phyloP scores from a whole-genome alignment of 2,888 invertebrate species.

The Deilephila elpenor region DNA sequence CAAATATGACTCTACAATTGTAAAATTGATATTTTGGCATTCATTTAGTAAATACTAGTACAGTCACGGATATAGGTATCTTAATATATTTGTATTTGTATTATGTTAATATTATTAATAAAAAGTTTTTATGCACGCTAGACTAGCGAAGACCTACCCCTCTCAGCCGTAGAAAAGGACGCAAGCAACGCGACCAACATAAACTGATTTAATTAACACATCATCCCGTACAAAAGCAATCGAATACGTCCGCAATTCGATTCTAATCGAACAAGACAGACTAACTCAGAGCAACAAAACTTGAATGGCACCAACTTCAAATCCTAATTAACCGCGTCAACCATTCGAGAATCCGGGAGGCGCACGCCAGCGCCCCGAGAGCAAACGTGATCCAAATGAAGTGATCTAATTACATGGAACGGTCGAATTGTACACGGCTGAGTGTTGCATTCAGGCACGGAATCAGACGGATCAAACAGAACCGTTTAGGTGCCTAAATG shows the following conservation, averaged over 20 bases:
- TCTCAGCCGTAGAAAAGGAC: no score
- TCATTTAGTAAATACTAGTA: no score
- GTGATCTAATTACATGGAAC: constrained; percentile 30
- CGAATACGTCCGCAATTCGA: neutral
- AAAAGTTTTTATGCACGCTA: no score
- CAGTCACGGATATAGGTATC: no score
- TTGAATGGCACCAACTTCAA: constrained; percentile 1
- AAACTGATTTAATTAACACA: no score
- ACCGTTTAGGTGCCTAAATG: no score
- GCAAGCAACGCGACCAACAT: no score
- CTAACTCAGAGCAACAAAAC: neutral
- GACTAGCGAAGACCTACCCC: no score
- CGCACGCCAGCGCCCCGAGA: neutral
- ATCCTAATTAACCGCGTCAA: constrained; percentile 11
- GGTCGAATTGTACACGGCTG: neutral
- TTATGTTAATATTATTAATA: no score
- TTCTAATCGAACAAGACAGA: neutral
- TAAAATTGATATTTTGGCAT: no score
- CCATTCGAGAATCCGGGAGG: neutral
- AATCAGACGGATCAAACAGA: neutral
- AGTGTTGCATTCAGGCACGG: neutral
- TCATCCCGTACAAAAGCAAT: neutral
- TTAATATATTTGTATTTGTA: no score
- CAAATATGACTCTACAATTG: no score
- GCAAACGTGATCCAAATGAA: constrained; percentile 29